Percentiles rank a stretch among this genome's conserved stretches.
Evolutionary conservation across 2,888 invertebrate genomes (phyloP).

Genomic region (Cantharis lateralis): DNA sequence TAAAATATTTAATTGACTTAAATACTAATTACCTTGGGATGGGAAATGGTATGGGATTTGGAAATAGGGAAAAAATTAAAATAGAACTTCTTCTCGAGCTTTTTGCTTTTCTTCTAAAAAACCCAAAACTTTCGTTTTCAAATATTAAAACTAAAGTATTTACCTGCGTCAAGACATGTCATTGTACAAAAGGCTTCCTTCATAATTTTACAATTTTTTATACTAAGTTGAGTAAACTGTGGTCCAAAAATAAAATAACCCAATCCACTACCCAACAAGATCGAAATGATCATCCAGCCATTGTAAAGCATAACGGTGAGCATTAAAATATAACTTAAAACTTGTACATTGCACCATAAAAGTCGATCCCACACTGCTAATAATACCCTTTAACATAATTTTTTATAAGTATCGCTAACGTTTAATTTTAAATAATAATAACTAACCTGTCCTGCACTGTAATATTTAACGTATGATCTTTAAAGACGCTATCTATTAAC

Average conservation of each 20-base stretch:
- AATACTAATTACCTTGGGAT: neutral
- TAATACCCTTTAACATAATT: conserved; percentile 43
- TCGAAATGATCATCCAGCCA: conserved; percentile 67
- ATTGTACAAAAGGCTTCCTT: conserved; percentile 55
- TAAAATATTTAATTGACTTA: neutral
- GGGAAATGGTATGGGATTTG: neutral
- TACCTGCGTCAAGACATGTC: conserved; percentile 58
- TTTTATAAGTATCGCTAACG: neutral
- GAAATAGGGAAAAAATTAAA: neutral
- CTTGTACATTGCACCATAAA: conserved; percentile 51
- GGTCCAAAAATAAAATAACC: conserved; percentile 65
- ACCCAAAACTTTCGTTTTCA: neutral
- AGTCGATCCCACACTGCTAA: conserved; percentile 48
- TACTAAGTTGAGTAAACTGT: conserved; percentile 58
- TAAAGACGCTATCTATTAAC: conserved; percentile 44
- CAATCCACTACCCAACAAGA: conserved; percentile 65
- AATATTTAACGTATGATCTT: conserved; percentile 44
- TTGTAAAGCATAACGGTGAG: conserved; percentile 76
- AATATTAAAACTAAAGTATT: conserved; percentile 29
- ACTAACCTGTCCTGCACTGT: conserved; percentile 39
- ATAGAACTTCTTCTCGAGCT: neutral
- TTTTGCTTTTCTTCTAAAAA: neutral
- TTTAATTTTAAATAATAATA: neutral
- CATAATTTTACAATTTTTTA: conserved; percentile 57
- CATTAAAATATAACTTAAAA: conserved; percentile 73